A percentile compares a stretch with the other conserved stretches of the same genome.
These are phyloP conservation scores for Bagarius yarrelli DNA, from an alignment of 2,113 vertebrate genomes.

Conservation along the genomic window DNA sequence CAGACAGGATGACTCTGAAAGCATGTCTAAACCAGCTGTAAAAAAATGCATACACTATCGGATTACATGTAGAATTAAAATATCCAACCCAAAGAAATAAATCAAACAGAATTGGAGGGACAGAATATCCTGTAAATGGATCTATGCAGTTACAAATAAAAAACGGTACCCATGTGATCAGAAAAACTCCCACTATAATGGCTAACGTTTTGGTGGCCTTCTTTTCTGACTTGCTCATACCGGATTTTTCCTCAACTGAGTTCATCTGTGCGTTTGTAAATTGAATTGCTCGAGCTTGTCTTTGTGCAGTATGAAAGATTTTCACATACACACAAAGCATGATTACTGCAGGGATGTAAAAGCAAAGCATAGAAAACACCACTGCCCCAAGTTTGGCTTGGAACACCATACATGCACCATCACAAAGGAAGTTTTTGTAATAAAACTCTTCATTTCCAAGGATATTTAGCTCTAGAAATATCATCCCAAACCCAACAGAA, in stretches of 20 bases:
- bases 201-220: conserved; percentile 79
- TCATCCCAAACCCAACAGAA: conserved; percentile 60
- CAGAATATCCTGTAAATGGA: conserved; percentile 71
- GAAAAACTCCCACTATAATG: conserved; percentile 76
- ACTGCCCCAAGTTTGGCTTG: conserved; percentile 72
- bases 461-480: conserved; percentile 77
- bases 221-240: conserved; percentile 61
- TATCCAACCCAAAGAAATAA: conserved; percentile 79
- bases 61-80: conserved; percentile 80
- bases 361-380: conserved; percentile 70
- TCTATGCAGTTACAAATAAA: conserved; percentile 73
- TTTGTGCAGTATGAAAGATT: conserved; percentile 73
- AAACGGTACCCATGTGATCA: conserved; percentile 80
- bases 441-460: conserved; percentile 69
- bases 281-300: conserved; percentile 73
- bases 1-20: conserved; percentile 72
- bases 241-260: conserved; percentile 33
- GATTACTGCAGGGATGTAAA: conserved; percentile 76
- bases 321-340: conserved; percentile 77
- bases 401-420: conserved; percentile 71
- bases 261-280: conserved; percentile 48
- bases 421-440: conserved; percentile 60
- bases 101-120: conserved; percentile 68
- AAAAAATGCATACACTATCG: conserved; percentile 81
- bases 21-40: conserved; percentile 80